Base-by-base conservation (phyloP, 2,113 vertebrate genomes). In the Dolichotis patagonum region DNA sequence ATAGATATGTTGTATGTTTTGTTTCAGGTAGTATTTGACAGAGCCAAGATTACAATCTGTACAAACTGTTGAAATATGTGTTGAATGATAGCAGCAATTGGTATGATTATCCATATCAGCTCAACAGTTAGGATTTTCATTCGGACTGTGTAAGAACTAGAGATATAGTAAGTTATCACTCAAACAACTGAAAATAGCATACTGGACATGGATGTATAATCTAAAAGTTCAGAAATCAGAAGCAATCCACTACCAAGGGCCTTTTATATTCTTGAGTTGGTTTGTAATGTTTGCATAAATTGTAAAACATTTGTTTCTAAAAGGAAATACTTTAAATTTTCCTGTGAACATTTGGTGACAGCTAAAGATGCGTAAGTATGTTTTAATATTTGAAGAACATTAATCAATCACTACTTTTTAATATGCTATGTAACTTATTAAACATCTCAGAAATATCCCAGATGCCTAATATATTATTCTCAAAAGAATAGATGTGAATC, bases 361-460 rank as follows among this genome's bases (percentile, higher is more conserved):
- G 38, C 67, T 85, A 62, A 97, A 77, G n/a, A 84, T 69, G 0
- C 38, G 49, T 69, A 92, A 97, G 20, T 3, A 26, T 63, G 0
- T 86, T 77, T 5, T 82, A 95, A 9, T 22, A 94, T 73, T 92
- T 65, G 78, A 19, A 62, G n/a, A 71, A 90, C 78, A n/a, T 93
- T 89, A 83, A 88, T 82, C 14, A 35, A 22, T 80, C 54, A 88
- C 56, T 88, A 77, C 7, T 56, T 52, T 88, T 90, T 56, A 75
- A 30, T 85, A 92, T 82, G 38, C 10, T 71, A 71, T 90, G 32
- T 16, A 97, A 63, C 58, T 32, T 24, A 91, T 38, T 89, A 85
- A n/a, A 38, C n/a, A 85, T 84, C 56, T 86, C 60, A 91, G 78
- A 96, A 91, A 8, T 60, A 94, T 89, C 49, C 49, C 60, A 91